Conservation (phyloP, 1,140 invertebrate species). For the Acromyrmex heyeri region DNA sequence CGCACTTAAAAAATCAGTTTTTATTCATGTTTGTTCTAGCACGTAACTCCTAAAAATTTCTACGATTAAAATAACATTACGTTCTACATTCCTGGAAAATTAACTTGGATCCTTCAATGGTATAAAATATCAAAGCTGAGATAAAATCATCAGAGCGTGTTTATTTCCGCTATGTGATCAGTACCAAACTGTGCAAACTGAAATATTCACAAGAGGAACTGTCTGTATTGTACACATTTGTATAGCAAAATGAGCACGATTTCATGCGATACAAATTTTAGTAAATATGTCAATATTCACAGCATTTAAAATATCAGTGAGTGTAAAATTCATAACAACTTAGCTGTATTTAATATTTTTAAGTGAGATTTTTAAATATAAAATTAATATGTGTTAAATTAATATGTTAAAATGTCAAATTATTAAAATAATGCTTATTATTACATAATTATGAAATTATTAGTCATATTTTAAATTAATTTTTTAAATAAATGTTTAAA, state of each 20-base stretch:
- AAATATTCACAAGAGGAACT: neutral
- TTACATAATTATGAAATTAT: neutral
- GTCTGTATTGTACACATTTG: neutral
- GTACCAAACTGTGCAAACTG: neutral
- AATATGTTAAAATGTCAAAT: neutral
- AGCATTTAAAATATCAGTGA: constrained; percentile 5
- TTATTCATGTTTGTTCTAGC: neutral
- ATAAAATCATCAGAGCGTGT: neutral
- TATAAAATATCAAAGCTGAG: neutral
- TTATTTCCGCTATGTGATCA: constrained; percentile 10
- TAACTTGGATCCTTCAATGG: neutral
- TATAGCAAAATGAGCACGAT: constrained; percentile 25
- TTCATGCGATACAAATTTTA: constrained; percentile 34
- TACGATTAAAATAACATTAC: neutral
- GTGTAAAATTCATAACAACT: constrained; percentile 4
- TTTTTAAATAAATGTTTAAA: neutral
- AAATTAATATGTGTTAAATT: neutral
- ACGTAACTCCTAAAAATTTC: neutral
- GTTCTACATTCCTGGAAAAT: neutral
- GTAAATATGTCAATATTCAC: neutral
- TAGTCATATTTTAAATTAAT: neutral
- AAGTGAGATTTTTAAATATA: neutral
- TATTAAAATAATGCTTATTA: neutral
- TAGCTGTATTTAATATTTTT: neutral
- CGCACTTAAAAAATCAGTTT: neutral